Evolutionary conservation across 1,140 invertebrate genomes (phyloP).

Genomic region (Drosophila sulfurigaster): DNA sequence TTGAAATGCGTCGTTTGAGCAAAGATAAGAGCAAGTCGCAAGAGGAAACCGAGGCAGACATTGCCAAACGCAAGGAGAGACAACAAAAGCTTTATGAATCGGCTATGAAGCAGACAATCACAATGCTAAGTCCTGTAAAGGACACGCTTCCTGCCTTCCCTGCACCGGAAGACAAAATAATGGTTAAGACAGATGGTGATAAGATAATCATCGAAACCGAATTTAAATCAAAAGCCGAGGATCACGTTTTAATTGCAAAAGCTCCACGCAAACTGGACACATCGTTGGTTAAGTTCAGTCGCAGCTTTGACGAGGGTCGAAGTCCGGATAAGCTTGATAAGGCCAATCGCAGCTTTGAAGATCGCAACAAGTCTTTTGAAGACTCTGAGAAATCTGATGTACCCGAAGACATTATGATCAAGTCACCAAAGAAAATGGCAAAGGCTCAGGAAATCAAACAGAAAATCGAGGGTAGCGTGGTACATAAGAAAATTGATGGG

Average conservation of each 20-base stretch:
- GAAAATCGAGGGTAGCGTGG: constrained; percentile 87
- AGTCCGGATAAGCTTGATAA: constrained; percentile 86
- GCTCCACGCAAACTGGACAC: constrained; percentile 89
- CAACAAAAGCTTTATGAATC: constrained; percentile 90
- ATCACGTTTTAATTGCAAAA: constrained; percentile 89
- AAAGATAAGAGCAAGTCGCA: constrained; percentile 89
- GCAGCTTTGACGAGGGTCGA: constrained; percentile 88
- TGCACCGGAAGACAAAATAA: constrained; percentile 88
- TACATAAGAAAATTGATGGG: constrained; percentile 86
- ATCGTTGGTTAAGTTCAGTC: constrained; percentile 88
- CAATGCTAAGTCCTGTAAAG: constrained; percentile 89
- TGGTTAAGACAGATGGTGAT: constrained; percentile 88
- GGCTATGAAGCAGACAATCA: constrained; percentile 89
- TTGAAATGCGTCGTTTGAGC: constrained; percentile 88
- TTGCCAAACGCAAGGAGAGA: constrained; percentile 89
- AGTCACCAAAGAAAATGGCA: constrained; percentile 87
- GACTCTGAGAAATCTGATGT: constrained; percentile 87
- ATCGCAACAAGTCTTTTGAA: constrained; percentile 87
- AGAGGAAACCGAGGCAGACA: constrained; percentile 89
- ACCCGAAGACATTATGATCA: constrained; percentile 85
- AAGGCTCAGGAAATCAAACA: constrained; percentile 88
- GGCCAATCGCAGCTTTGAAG: constrained; percentile 87
- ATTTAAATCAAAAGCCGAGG: constrained; percentile 87
- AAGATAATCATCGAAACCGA: constrained; percentile 88
- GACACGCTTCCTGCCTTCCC: constrained; percentile 89